Percentiles rank a stretch among this genome's conserved stretches.
Conservation (phyloP, 2,797 vertebrate genomes). For the Aulostomus chinensis region DNA sequence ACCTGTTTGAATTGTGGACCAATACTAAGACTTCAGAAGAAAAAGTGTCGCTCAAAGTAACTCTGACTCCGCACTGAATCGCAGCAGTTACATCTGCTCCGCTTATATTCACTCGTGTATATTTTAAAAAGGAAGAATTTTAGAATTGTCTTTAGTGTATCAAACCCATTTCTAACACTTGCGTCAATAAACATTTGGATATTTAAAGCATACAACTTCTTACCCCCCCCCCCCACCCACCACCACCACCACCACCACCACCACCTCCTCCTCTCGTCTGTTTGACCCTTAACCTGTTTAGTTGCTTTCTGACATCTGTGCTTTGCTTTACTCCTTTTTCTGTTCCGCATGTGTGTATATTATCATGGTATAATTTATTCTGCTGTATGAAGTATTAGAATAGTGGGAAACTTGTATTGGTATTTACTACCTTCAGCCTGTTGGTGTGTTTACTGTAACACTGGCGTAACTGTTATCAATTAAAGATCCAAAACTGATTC, state of each 20-base stretch:
- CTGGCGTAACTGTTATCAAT: slow-evolving; percentile 99
- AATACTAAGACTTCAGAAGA: slow-evolving; percentile 56
- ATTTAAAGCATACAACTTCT: slow-evolving; percentile 74
- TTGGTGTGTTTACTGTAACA: slow-evolving; percentile 99
- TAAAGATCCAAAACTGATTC: slow-evolving; percentile 86
- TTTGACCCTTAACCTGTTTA: slow-evolving; percentile 72
- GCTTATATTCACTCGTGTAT: slow-evolving; percentile 73
- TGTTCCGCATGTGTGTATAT: slow-evolving; percentile 89
- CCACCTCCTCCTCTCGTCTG: slow-evolving; percentile 39
- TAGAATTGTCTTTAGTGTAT: slow-evolving; percentile 79
- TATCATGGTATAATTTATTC: slow-evolving; percentile 99
- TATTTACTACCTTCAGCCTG: slow-evolving; percentile 99
- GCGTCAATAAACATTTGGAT: slow-evolving; percentile 80
- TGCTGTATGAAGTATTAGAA: slow-evolving; percentile 98
- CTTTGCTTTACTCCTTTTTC: slow-evolving; percentile 79
- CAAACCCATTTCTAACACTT: slow-evolving; percentile 78
- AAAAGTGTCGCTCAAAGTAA: slow-evolving; percentile 41
- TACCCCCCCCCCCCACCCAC: slow-evolving; percentile 30
- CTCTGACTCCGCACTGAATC: slow-evolving; percentile 59
- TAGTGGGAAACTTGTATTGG: slow-evolving; percentile 97
- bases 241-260: slow-evolving; percentile 3
- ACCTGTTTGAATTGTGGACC: slow-evolving; percentile 59
- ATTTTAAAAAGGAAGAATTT: slow-evolving; percentile 76
- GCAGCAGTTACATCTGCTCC: slow-evolving; percentile 51
- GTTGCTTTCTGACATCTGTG: slow-evolving; percentile 80